Percentiles rank a stretch among this genome's conserved stretches.
phyloP scores from a whole-genome alignment of 1,140 invertebrate species.

The Drosophila seguyi region DNA sequence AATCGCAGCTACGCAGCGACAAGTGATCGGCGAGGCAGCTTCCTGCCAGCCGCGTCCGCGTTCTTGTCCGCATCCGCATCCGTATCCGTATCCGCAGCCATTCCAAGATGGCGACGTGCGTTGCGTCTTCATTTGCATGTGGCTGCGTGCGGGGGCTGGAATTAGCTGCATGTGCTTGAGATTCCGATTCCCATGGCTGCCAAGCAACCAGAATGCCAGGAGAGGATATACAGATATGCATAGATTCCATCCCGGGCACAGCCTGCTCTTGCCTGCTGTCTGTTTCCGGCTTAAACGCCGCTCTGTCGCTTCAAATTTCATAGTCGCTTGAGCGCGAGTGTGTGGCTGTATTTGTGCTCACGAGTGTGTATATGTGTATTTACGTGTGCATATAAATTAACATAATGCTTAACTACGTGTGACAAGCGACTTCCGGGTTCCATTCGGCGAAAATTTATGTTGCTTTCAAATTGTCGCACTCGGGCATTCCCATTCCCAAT shows the following conservation, averaged over 20 bases:
- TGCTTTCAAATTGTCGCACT: constrained; percentile 73
- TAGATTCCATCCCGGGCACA: constrained; percentile 40
- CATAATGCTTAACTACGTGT: constrained; percentile 82
- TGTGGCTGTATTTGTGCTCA: constrained; percentile 12
- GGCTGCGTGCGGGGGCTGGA: constrained; percentile 39
- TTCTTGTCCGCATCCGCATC: constrained; percentile 9
- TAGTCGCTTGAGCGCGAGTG: constrained; percentile 54
- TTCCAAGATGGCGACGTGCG: constrained; percentile 52
- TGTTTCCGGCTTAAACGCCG: constrained; percentile 77
- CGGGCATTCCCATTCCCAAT: constrained; percentile 3
- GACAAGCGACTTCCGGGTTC: constrained; percentile 80
- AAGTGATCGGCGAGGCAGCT: constrained; percentile 57
- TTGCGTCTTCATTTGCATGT: constrained; percentile 43
- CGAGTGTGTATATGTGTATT: constrained; percentile 3
- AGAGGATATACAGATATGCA: constrained; percentile 47
- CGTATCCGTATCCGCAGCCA: constrained; percentile 8
- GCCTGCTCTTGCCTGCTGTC: constrained; percentile 43
- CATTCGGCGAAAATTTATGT: constrained; percentile 78
- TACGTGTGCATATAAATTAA: constrained; percentile 74
- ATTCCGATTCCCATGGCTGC: constrained; percentile 65
- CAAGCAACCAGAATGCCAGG: constrained; percentile 52
- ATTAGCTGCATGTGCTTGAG: constrained; percentile 75
- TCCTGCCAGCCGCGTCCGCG: constrained; percentile 42
- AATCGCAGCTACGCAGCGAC: constrained; percentile 32
- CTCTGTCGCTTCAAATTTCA: constrained; percentile 81